Conservation (phyloP, 1,140 invertebrate genomes). For the Cyclargus thomasi region DNA sequence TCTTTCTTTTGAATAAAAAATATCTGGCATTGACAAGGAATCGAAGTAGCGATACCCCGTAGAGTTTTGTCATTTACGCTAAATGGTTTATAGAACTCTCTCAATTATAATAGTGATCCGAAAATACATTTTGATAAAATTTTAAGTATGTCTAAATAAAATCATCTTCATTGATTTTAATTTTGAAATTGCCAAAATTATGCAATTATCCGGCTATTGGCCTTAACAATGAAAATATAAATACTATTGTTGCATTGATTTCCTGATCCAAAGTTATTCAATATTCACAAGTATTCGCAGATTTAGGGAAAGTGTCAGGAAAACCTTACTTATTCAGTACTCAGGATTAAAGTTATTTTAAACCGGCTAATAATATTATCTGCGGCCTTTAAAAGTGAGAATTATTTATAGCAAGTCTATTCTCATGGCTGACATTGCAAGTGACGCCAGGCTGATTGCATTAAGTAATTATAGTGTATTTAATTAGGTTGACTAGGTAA, state of each 20-base stretch:
- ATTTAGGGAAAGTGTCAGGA: background rate
- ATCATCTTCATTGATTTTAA: background rate
- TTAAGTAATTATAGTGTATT: constrained; percentile 70
- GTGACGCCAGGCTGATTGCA: constrained; percentile 45
- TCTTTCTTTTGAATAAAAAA: background rate
- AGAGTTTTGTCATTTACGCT: background rate
- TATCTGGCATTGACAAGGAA: background rate
- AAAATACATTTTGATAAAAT: background rate
- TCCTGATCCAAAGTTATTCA: background rate
- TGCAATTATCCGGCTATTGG: too few relatives aligned
- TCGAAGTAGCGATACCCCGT: background rate
- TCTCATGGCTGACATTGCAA: constrained; percentile 15
- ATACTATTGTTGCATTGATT: too few relatives aligned
- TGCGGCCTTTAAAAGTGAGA: background rate
- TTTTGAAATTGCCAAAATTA: background rate
- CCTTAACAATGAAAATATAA: too few relatives aligned
- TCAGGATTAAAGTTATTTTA: background rate
- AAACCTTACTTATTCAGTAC: background rate
- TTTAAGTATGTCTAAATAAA: too few relatives aligned
- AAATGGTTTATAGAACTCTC: background rate
- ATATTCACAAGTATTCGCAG: background rate
- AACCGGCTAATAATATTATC: background rate
- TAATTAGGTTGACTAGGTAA: constrained; percentile 68
- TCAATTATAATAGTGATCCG: background rate
- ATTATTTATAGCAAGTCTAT: constrained; percentile 12